Percentiles rank a stretch among this genome's conserved stretches.
Conservation (phyloP, 2,888 invertebrate species). For the Chymomyza procnemis region DNA sequence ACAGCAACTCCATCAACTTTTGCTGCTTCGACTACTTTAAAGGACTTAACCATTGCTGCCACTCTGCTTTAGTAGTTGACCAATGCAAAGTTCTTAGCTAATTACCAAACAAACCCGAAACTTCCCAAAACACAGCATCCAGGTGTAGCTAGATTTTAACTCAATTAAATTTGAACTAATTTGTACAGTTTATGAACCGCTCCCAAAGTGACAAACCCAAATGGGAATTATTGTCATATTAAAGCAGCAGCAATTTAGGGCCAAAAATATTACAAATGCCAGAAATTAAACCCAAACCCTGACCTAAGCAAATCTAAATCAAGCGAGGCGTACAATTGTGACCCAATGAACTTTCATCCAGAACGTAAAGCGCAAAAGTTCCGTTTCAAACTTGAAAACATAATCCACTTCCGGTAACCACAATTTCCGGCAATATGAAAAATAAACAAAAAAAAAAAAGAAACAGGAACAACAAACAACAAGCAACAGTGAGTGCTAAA, state of each 20-base stretch:
- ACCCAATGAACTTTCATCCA: constrained; percentile 4
- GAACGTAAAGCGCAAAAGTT: constrained; percentile 21
- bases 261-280: background rate
- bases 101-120: too few species aligned
- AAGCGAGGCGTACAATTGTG: background rate
- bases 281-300: background rate
- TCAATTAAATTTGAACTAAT: constrained; percentile 9
- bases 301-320: background rate
- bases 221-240: constrained; percentile 4
- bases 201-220: constrained; percentile 10
- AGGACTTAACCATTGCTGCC: too few species aligned
- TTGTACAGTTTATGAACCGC: constrained; percentile 22
- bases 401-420: constrained; percentile 65
- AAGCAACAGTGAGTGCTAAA: constrained; percentile 5
- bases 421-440: constrained; percentile 68
- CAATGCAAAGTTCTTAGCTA: too few species aligned
- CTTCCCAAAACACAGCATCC: constrained; percentile 21
- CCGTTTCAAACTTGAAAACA: constrained; percentile 66
- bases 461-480: constrained; percentile 1
- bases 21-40: too few species aligned
- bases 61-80: too few species aligned
- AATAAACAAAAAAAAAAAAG: constrained; percentile 49
- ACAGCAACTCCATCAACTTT: too few species aligned
- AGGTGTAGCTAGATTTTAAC: constrained; percentile 20
- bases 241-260: background rate